These are phyloP conservation scores for Drosophila aff. DNA, from an alignment of 1,140 invertebrate species.

Conservation along the genomic window DNA sequence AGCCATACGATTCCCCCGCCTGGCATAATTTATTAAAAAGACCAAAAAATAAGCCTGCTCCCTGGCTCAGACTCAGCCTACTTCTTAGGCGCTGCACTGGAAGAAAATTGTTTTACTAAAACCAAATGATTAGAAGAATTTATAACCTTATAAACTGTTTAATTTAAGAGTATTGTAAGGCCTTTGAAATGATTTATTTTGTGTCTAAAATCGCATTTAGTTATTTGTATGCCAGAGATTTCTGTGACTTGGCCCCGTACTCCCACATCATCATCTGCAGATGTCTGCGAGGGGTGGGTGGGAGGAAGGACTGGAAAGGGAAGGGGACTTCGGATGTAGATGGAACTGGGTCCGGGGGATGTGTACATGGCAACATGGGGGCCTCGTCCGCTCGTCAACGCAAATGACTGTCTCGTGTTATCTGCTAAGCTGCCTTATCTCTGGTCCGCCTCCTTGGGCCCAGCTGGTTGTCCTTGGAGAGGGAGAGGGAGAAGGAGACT, in stretches of 20 bases:
- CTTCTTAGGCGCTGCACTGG: conserved; percentile 43
- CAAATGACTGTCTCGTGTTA: conserved; percentile 82
- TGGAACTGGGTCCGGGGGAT: background rate
- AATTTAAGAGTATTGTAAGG: background rate
- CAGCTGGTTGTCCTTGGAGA: background rate
- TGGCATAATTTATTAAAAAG: conserved; percentile 76
- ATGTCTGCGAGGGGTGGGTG: background rate
- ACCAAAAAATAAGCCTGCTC: conserved; percentile 44
- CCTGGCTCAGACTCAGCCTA: background rate
- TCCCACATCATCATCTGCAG: conserved; percentile 40
- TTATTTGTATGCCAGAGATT: background rate
- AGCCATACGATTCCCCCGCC: background rate
- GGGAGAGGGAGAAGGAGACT: conserved; percentile 20
- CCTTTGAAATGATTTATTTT: background rate
- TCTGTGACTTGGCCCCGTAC: background rate
- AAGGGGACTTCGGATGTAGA: background rate
- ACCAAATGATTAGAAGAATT: background rate
- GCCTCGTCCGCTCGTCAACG: conserved; percentile 62
- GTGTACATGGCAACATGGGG: background rate
- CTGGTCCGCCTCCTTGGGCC: conserved; percentile 26
- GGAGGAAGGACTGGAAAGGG: background rate
- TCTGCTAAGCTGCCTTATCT: conserved; percentile 80
- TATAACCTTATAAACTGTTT: background rate
- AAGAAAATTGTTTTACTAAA: background rate
- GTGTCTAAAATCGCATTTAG: background rate